Conservation (phyloP, 1,140 invertebrate genomes). For the Cotesia chilonis region DNA sequence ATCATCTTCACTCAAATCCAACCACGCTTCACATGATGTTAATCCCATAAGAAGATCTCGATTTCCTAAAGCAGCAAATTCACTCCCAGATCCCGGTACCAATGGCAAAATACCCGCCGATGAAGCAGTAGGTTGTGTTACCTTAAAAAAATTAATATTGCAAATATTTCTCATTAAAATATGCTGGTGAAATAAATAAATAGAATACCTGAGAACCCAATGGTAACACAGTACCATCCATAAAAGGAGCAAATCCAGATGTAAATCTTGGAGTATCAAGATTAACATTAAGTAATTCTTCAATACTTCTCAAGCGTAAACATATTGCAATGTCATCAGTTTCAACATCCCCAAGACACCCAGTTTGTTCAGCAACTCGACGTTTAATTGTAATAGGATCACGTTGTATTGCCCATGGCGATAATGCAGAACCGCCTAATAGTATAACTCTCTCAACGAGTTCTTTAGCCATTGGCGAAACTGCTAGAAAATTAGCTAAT, state of each 20-base stretch:
- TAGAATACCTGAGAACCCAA: conserved; percentile 50
- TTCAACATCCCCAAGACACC: conserved; percentile 79
- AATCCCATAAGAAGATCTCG: conserved; percentile 80
- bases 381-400: conserved; percentile 84
- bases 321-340: conserved; percentile 86
- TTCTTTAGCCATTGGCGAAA: conserved; percentile 92
- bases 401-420: conserved; percentile 91
- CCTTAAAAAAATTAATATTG: conserved; percentile 25
- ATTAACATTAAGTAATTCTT: conserved; percentile 76
- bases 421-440: conserved; percentile 93
- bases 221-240: conserved; percentile 82
- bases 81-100: conserved; percentile 69
- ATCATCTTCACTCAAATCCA: conserved; percentile 61
- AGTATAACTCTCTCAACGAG: conserved; percentile 91
- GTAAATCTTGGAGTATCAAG: conserved; percentile 83
- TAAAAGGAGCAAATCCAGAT: conserved; percentile 87
- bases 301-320: conserved; percentile 76
- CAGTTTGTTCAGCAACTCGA: conserved; percentile 79
- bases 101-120: conserved; percentile 61
- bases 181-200: neutral
- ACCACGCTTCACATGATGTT: conserved; percentile 69
- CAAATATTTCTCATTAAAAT: conserved; percentile 24
- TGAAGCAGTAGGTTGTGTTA: conserved; percentile 57
- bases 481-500: conserved; percentile 89
- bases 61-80: conserved; percentile 85